These are phyloP conservation scores for Catharus fuscescens DNA, from an alignment of 2,113 vertebrate genomes.

Conservation along the genomic window DNA sequence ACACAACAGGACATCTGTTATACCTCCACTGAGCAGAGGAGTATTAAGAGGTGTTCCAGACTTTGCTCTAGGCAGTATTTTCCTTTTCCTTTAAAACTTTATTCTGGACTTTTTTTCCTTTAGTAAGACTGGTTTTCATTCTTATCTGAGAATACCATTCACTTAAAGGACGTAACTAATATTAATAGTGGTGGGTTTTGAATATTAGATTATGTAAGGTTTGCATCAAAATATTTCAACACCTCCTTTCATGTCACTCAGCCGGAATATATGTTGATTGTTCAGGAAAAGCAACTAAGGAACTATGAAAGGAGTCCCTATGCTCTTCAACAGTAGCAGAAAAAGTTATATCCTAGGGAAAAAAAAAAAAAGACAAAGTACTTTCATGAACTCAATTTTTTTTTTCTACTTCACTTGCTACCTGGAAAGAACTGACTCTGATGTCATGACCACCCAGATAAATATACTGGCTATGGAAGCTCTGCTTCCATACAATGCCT, in stretches of 20 bases:
- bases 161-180: not conserved
- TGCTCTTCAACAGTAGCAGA: not conserved
- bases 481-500: not conserved
- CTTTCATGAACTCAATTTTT: not conserved
- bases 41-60: not conserved
- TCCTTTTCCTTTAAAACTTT: not conserved
- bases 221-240: not conserved
- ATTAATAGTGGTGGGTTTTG: not conserved
- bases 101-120: not conserved
- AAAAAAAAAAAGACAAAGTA: not conserved
- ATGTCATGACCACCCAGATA: not conserved
- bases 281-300: not conserved
- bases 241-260: not conserved
- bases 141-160: not conserved
- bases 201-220: not conserved
- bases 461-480: not conserved
- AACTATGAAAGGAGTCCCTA: not conserved
- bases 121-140: not conserved
- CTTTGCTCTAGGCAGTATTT: not conserved
- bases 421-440: not conserved
- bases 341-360: not conserved
- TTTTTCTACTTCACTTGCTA: not conserved
- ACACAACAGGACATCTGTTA: not conserved
- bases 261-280: slow-evolving; percentile 1
- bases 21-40: not conserved